Base-by-base conservation (phyloP, 2,113 vertebrate species). In the Caranx ignobilis region DNA sequence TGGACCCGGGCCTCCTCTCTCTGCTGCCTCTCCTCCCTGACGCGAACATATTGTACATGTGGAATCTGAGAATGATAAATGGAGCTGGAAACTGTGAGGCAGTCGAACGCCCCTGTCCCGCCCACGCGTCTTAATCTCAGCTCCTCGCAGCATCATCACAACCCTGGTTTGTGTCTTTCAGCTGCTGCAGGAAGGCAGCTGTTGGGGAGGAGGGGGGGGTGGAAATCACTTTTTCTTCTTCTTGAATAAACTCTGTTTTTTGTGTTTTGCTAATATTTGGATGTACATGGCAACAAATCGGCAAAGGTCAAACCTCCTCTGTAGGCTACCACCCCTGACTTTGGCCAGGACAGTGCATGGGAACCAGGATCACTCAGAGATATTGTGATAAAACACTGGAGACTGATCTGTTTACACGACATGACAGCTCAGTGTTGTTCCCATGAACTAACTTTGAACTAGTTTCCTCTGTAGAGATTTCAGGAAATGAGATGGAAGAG, bases 11-110 rank as follows among this genome's bases (percentile, higher is more conserved):
- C 73, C 61, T 77, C 61, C 63, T 57, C 50, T 60, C 50, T 60
- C n/a, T 21, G 45, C 48, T 67, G 6, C 26, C 34, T 70, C 77
- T 71, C 60, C 73, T 87, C 72, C 73, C 76, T n/a, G 39, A 35
- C 81, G 76, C 76, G 18, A 76, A 66, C 76, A 83, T 59, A 52
- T 67, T 81, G 73, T 76, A 56, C 80, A 57, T 55, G 39, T 74
- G 83, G 70, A 89, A 86, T 81, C 76, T 81, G 81, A 87, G 83
- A 43, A 80, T 88, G 87, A 89, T 83, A 31, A 81, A 91, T 87
- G 81, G 60, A 61, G 68, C 66, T 86, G 64, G 78, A 84, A 79
- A 72, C 55, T 64, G 77, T 79, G 79, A 84, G 67, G 73, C 71
- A 65, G 83, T 64, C 64, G 59, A 61, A 80, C 55, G 37, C 66